Percentiles rank a stretch among this genome's conserved stretches.
phyloP scores from a whole-genome alignment of 2,888 invertebrate species.

The Oxystoma pomonae region DNA sequence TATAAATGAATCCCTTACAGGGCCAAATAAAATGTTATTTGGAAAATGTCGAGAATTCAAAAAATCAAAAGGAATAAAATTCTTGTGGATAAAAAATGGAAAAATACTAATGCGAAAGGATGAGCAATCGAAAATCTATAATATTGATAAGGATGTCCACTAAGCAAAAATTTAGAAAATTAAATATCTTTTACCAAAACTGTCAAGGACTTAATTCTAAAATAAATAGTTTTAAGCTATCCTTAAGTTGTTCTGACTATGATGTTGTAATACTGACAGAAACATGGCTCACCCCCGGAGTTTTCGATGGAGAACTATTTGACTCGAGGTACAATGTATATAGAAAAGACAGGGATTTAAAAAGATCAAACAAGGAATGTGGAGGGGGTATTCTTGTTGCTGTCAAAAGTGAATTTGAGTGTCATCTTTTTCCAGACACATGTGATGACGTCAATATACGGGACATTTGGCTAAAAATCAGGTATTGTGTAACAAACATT shows the following conservation, averaged over 20 bases:
- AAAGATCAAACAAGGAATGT: not conserved
- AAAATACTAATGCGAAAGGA: no score
- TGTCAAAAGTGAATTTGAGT: not conserved
- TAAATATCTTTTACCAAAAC: not conserved
- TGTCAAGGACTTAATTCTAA: not conserved
- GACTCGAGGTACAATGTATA: not conserved
- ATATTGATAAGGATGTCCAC: not conserved
- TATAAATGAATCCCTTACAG: no score
- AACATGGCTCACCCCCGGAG: not conserved
- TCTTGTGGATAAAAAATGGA: no score
- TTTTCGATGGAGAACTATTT: not conserved
- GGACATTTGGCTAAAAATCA: not conserved
- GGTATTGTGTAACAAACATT: not conserved
- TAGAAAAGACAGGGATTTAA: not conserved
- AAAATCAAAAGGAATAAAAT: no score
- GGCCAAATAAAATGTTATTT: no score
- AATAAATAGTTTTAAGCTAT: not conserved
- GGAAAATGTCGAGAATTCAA: no score
- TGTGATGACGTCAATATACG: not conserved
- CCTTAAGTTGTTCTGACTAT: not conserved
- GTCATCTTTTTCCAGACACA: not conserved
- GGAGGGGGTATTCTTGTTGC: not conserved
- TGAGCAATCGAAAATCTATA: no score
- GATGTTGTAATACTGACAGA: not conserved
- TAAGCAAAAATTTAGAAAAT: not conserved